These are phyloP conservation scores for Camponotus floridanus DNA, from an alignment of 1,140 invertebrate genomes.

Conservation along the genomic window DNA sequence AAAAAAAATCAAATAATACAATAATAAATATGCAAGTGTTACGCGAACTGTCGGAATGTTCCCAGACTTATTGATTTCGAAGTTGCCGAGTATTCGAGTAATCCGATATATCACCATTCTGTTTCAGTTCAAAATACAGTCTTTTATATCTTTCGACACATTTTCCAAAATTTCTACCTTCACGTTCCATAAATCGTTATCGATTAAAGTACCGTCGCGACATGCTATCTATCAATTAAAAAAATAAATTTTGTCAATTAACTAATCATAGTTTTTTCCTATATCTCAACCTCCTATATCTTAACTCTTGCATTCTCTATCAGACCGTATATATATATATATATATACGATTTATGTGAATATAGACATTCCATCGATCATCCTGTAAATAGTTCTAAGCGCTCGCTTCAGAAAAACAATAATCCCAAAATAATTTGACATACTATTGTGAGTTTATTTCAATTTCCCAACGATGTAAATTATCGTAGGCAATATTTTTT, in stretches of 20 bases:
- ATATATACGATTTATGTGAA: too few species aligned
- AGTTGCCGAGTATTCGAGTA: neutral
- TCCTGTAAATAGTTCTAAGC: neutral
- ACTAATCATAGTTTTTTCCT: slow-evolving; percentile 15
- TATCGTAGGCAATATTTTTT: neutral
- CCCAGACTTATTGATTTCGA: slow-evolving; percentile 20
- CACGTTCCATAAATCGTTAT: neutral
- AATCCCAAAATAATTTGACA: neutral
- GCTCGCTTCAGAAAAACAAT: neutral
- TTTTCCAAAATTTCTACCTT: neutral
- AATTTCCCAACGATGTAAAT: neutral
- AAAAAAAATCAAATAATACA: neutral
- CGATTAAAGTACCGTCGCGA: neutral
- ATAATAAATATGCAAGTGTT: neutral
- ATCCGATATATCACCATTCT: neutral
- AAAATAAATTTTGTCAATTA: slow-evolving; percentile 38
- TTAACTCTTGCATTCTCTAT: slow-evolving; percentile 4
- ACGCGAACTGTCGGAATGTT: slow-evolving; percentile 1
- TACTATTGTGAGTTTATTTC: neutral
- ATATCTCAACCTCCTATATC: neutral
- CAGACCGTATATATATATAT: neutral
- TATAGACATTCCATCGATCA: neutral
- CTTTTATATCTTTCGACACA: neutral
- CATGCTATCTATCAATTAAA: slow-evolving; percentile 8
- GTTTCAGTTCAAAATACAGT: neutral